Evolutionary conservation across 2,888 invertebrate species (phyloP).

Genomic region (Amaurobius ferox): DNA sequence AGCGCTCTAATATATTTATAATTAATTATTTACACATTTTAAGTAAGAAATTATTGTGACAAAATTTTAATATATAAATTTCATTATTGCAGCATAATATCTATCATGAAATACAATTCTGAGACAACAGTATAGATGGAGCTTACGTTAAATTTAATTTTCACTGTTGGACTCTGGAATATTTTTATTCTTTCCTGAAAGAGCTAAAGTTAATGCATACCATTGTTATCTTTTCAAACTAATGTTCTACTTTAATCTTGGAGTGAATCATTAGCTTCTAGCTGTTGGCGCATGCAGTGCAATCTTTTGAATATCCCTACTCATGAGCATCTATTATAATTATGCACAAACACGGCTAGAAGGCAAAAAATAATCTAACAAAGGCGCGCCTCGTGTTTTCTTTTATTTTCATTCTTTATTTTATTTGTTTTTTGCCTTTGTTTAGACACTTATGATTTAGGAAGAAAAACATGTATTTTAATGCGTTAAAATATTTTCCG

Average conservation of each 20-base stretch:
- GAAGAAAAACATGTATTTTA: neutral
- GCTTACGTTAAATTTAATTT: neutral
- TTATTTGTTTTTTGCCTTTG: neutral
- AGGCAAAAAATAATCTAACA: neutral
- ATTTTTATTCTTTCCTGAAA: neutral
- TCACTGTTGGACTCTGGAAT: neutral
- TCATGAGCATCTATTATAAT: conserved; percentile 2
- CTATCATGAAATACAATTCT: too few relatives aligned
- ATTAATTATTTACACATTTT: too few relatives aligned
- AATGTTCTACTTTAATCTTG: neutral
- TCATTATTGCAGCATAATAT: too few relatives aligned
- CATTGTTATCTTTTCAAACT: conserved; percentile 1
- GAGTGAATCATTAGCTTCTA: neutral
- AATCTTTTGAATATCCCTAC: neutral
- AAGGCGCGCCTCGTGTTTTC: neutral
- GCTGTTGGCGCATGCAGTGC: neutral
- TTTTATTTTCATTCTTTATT: too few relatives aligned
- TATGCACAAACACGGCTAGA: conserved; percentile 6
- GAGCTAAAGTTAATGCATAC: neutral
- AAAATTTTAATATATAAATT: too few relatives aligned
- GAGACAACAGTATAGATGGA: neutral
- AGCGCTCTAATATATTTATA: too few relatives aligned
- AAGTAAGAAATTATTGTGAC: too few relatives aligned
- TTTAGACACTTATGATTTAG: neutral
- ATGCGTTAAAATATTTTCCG: neutral